A percentile compares a stretch with the other conserved stretches of the same genome.
phyloP scores from a whole-genome alignment of 2,888 invertebrate genomes.

The Diploptera punctata region DNA sequence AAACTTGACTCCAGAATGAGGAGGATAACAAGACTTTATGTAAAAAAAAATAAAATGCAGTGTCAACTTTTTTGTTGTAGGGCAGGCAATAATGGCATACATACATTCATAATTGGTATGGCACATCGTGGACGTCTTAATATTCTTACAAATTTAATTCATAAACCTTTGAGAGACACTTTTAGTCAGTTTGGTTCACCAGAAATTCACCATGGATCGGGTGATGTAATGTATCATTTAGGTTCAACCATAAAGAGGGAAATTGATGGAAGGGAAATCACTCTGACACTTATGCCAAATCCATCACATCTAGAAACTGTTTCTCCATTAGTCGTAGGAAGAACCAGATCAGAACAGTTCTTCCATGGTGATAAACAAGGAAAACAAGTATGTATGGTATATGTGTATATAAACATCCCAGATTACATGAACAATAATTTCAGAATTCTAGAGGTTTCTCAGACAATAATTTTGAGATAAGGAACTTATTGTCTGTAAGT shows the following conservation, averaged over 20 bases:
- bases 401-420: too few species aligned
- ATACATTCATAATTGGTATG: constrained; percentile 67
- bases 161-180: constrained; percentile 89
- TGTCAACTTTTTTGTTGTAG: not conserved
- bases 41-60: not conserved
- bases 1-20: not conserved
- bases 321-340: constrained; percentile 86
- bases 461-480: too few species aligned
- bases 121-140: constrained; percentile 85
- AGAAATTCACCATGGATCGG: constrained; percentile 78
- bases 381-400: too few species aligned
- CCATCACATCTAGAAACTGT: constrained; percentile 95
- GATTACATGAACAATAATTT: too few species aligned
- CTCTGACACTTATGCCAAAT: constrained; percentile 89
- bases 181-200: constrained; percentile 91
- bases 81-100: constrained; percentile 62
- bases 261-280: constrained; percentile 78
- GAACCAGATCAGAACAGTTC: constrained; percentile 86
- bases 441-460: too few species aligned
- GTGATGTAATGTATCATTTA: constrained; percentile 93
- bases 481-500: too few species aligned
- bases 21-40: not conserved
- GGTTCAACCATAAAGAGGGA: constrained; percentile 86
- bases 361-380: constrained; percentile 79
- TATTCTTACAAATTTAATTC: constrained; percentile 88